phyloP scores from a whole-genome alignment of 2,113 vertebrate species.

The Saccopteryx leptura region DNA sequence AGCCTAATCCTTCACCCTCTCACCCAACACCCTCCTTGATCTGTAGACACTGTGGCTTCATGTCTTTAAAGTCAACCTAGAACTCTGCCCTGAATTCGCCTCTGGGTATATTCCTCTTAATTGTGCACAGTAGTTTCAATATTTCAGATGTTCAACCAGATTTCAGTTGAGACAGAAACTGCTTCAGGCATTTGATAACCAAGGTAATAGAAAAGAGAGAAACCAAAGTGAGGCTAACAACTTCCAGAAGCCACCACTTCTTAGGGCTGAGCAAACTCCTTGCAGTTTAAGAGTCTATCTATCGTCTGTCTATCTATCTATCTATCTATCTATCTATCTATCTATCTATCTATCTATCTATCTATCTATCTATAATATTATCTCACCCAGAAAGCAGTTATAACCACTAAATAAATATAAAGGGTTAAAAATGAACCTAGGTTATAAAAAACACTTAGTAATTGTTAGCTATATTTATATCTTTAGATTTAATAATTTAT shows the following conservation, averaged over 20 bases:
- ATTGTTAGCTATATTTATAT: not conserved
- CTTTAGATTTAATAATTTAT: not conserved
- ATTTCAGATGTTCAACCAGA: not conserved
- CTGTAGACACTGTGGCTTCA: no score
- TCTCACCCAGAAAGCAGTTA: not conserved
- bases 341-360: no score
- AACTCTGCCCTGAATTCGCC: not conserved
- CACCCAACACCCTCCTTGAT: not conserved
- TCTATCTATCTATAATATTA: not conserved
- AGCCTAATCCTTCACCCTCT: not conserved
- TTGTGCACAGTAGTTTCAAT: not conserved
- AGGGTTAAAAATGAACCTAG: not conserved
- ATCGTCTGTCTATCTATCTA: no score
- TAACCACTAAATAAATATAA: not conserved
- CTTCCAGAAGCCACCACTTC: not conserved
- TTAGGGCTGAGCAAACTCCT: no score
- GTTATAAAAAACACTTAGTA: not conserved
- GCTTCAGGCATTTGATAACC: not conserved
- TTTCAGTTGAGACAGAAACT: not conserved
- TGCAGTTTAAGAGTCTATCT: no score
- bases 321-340: no score
- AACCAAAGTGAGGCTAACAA: not conserved
- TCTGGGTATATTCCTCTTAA: not conserved
- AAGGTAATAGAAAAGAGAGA: not conserved
- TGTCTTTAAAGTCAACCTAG: not conserved